Evolutionary conservation across 2,797 vertebrate species (phyloP).

Genomic region (Trichosurus vulpecula): DNA sequence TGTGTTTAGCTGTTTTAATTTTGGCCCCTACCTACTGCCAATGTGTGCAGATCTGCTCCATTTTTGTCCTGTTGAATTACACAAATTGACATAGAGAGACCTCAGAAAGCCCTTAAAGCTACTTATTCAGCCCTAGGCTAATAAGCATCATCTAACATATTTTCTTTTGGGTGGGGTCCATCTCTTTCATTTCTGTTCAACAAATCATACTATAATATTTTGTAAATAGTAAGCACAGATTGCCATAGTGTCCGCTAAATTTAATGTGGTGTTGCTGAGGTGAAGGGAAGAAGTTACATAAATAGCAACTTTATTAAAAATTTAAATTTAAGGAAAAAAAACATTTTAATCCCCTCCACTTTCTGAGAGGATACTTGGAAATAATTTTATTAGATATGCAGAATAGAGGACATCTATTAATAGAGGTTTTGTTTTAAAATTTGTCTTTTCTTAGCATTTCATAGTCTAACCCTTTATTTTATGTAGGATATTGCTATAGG

Average conservation of each 20-base stretch:
- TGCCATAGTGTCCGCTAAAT: neutral
- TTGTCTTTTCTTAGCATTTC: slow-evolving; percentile 64
- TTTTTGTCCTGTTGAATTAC: neutral
- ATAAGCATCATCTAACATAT: neutral
- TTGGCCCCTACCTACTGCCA: too few relatives aligned
- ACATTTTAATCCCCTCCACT: slow-evolving; percentile 28
- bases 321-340: slow-evolving; percentile 28
- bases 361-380: slow-evolving; percentile 50
- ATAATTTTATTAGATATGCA: slow-evolving; percentile 59
- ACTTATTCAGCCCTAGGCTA: neutral
- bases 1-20: neutral
- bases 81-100: neutral
- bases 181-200: neutral
- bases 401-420: slow-evolving; percentile 43
- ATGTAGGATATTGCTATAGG: slow-evolving; percentile 58
- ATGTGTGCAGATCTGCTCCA: neutral
- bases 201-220: neutral
- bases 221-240: slow-evolving; percentile 23
- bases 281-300: neutral
- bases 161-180: neutral
- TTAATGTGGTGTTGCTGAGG: neutral
- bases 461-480: slow-evolving; percentile 45
- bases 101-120: neutral
- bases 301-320: slow-evolving; percentile 25
- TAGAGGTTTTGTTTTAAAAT: slow-evolving; percentile 68